These are phyloP conservation scores for Maconellicoccus hirsutus DNA, from an alignment of 1,140 invertebrate species.

Conservation along the genomic window DNA sequence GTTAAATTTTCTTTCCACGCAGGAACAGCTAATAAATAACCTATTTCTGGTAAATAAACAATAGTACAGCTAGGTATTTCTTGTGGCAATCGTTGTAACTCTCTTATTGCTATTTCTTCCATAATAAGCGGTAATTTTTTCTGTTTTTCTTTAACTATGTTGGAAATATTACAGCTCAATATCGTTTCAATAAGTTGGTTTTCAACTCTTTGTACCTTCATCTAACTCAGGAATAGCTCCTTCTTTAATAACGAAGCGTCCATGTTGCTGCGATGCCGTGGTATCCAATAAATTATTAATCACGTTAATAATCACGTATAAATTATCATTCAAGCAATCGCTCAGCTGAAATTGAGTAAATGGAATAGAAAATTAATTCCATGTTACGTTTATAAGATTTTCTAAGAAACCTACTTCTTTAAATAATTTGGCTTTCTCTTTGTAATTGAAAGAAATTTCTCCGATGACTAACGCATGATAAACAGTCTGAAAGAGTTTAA, in stretches of 20 bases:
- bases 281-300: slow-evolving; percentile 40
- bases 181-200: background rate
- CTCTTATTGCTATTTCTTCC: slow-evolving; percentile 32
- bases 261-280: slow-evolving; percentile 35
- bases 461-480: background rate
- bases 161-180: background rate
- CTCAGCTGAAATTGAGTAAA: slow-evolving; percentile 33
- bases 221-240: slow-evolving; percentile 22
- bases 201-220: background rate
- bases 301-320: slow-evolving; percentile 34
- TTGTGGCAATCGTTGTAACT: slow-evolving; percentile 50
- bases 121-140: slow-evolving; percentile 24
- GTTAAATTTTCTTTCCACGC: slow-evolving; percentile 43
- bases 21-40: slow-evolving; percentile 60
- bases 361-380: no score
- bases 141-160: slow-evolving; percentile 25
- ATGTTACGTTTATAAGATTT: background rate
- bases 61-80: slow-evolving; percentile 58
- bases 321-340: slow-evolving; percentile 34
- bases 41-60: slow-evolving; percentile 67
- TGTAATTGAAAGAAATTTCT: background rate
- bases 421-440: background rate
- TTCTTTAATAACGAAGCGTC: slow-evolving; percentile 19
- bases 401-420: background rate
- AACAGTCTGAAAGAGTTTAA: background rate